phyloP scores from a whole-genome alignment of 2,797 vertebrate species.

The Trematocara caparti region DNA sequence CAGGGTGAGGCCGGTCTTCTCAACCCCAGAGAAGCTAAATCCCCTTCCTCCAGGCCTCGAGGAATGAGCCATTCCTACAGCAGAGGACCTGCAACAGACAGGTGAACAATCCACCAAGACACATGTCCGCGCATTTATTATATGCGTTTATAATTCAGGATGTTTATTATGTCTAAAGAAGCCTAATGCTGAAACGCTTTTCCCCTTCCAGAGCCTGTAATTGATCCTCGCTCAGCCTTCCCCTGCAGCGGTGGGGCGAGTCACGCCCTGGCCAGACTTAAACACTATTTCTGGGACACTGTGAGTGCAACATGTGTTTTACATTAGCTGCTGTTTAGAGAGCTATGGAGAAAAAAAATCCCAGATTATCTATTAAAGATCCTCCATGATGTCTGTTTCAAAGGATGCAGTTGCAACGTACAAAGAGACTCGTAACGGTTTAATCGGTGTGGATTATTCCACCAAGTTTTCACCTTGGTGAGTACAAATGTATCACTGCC shows the following conservation, averaged over 20 bases:
- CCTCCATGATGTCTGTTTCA: background rate
- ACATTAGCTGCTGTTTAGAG: background rate
- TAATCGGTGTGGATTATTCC: slow-evolving; percentile 81
- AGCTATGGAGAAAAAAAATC: background rate
- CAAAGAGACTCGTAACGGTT: slow-evolving; percentile 82
- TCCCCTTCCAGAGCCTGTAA: slow-evolving; percentile 65
- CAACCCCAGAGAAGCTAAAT: slow-evolving; percentile 63
- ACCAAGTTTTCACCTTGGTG: slow-evolving; percentile 85
- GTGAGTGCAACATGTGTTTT: slow-evolving; percentile 58
- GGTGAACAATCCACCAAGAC: slow-evolving; percentile 46
- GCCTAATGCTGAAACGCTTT: background rate
- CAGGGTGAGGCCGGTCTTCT: slow-evolving; percentile 69
- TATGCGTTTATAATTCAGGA: slow-evolving; percentile 11
- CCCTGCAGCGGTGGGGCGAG: slow-evolving; percentile 81
- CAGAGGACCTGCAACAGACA: slow-evolving; percentile 75
- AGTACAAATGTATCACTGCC: slow-evolving; percentile 7
- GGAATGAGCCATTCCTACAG: slow-evolving; percentile 74
- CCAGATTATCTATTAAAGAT: background rate
- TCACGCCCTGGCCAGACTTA: slow-evolving; percentile 77
- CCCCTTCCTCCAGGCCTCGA: slow-evolving; percentile 73
- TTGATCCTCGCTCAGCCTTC: slow-evolving; percentile 80
- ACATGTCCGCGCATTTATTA: background rate
- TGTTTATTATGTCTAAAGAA: background rate
- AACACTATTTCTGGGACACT: slow-evolving; percentile 86
- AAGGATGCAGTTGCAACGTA: slow-evolving; percentile 81